Evolutionary conservation across 2,113 vertebrate species (phyloP).

Genomic region (Stigmatopora nigra): DNA sequence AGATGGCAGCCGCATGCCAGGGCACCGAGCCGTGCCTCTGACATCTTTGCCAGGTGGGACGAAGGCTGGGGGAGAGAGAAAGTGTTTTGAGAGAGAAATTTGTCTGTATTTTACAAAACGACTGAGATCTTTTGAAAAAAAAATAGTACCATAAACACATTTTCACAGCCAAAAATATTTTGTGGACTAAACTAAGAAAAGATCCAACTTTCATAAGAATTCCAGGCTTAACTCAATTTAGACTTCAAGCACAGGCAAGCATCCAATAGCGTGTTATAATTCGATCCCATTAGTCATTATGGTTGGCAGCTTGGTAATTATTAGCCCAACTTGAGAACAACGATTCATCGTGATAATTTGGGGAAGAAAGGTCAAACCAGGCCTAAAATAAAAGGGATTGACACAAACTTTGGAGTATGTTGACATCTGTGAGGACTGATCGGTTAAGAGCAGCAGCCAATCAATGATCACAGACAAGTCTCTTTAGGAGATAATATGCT

Average conservation of each 20-base stretch:
- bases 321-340: constrained; percentile 17
- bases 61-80: background rate
- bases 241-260: constrained; percentile 6
- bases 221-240: constrained; percentile 10
- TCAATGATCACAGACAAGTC: constrained; percentile 30
- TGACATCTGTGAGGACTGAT: constrained; percentile 32
- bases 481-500: constrained; percentile 17
- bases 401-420: background rate
- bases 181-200: background rate
- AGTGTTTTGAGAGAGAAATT: constrained; percentile 29
- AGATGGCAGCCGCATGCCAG: constrained; percentile 48
- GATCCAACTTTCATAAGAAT: constrained; percentile 5
- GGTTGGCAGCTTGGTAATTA: constrained; percentile 20
- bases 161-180: background rate
- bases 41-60: constrained; percentile 55
- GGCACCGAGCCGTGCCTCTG: constrained; percentile 51
- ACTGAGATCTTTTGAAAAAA: constrained; percentile 13
- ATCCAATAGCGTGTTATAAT: background rate
- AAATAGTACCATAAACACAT: constrained; percentile 13
- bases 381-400: constrained; percentile 8
- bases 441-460: constrained; percentile 29
- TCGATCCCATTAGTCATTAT: constrained; percentile 29
- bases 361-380: constrained; percentile 35
- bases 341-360: constrained; percentile 27
- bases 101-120: constrained; percentile 28